Conservation (phyloP, 2,888 invertebrate genomes). For the Podabrus alpinus region DNA sequence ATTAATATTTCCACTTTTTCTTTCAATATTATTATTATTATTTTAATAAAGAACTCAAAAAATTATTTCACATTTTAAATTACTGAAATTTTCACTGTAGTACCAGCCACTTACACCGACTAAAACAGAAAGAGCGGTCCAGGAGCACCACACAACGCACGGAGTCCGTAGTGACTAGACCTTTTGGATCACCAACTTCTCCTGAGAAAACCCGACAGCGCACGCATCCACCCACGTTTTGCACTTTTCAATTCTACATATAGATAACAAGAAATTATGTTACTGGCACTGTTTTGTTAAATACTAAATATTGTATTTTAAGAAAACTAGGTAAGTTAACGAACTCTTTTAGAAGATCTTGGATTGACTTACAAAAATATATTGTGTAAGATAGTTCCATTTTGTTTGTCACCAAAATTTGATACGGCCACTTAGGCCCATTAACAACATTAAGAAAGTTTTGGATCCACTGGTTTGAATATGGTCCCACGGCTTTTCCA, state of each 20-base stretch:
- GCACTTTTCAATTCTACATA: slow-evolving; percentile 14
- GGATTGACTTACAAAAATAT: not conserved
- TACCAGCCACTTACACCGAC: slow-evolving; percentile 46
- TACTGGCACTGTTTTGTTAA: slow-evolving; percentile 12
- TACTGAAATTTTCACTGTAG: not conserved
- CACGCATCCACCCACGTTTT: slow-evolving; percentile 36
- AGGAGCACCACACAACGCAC: slow-evolving; percentile 57
- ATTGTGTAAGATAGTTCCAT: not conserved
- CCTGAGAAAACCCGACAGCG: slow-evolving; percentile 32
- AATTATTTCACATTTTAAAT: not conserved
- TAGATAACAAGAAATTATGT: slow-evolving; percentile 19
- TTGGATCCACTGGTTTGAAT: not conserved
- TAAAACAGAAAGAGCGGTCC: slow-evolving; percentile 52
- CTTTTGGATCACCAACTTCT: slow-evolving; percentile 25
- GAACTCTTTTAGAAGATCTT: slow-evolving; percentile 8
- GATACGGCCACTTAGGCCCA: not conserved
- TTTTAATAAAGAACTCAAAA: not conserved
- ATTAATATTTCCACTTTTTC: not conserved
- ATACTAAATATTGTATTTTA: not conserved
- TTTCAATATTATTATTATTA: not conserved
- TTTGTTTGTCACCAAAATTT: not conserved
- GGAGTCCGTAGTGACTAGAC: slow-evolving; percentile 56
- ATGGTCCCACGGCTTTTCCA: not conserved
- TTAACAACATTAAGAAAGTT: not conserved
- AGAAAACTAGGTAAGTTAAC: slow-evolving; percentile 13